These are phyloP conservation scores for Aphodius sticticus DNA, from an alignment of 2,888 invertebrate species.

Conservation along the genomic window DNA sequence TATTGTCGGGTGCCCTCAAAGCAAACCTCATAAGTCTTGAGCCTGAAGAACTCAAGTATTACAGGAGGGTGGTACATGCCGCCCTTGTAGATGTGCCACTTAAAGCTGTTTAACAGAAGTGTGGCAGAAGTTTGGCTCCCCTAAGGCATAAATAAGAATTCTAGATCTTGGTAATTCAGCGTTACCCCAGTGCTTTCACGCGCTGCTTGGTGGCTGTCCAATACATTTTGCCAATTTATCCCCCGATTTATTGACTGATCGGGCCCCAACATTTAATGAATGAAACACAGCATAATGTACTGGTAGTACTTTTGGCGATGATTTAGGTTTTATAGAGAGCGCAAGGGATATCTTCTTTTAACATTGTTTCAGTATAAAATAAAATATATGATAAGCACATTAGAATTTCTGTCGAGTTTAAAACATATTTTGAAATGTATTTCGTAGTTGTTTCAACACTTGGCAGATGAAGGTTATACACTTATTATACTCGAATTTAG, in stretches of 20 bases:
- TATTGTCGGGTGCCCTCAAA: background rate
- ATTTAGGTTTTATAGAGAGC: background rate
- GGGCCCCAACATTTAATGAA: background rate
- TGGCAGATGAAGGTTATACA: too few species aligned
- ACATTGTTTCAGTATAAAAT: background rate
- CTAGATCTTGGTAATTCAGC: background rate
- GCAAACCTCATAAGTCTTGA: background rate
- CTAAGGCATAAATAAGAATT: background rate
- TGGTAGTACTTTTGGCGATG: background rate
- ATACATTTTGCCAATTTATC: background rate
- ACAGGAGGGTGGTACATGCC: background rate
- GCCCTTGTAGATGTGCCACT: background rate
- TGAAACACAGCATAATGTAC: background rate
- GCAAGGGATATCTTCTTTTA: background rate
- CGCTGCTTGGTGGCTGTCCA: background rate
- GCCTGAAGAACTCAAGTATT: background rate
- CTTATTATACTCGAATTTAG: too few species aligned
- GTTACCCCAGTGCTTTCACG: background rate
- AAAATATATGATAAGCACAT: too few species aligned
- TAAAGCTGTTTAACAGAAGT: background rate
- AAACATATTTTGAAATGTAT: too few species aligned
- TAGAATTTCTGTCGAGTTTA: too few species aligned
- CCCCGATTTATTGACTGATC: background rate
- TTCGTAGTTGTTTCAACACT: too few species aligned
- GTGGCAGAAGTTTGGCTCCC: background rate